Conservation (phyloP, 92 coral and sea anemone genomes). For the Blastomussa wellsi region DNA sequence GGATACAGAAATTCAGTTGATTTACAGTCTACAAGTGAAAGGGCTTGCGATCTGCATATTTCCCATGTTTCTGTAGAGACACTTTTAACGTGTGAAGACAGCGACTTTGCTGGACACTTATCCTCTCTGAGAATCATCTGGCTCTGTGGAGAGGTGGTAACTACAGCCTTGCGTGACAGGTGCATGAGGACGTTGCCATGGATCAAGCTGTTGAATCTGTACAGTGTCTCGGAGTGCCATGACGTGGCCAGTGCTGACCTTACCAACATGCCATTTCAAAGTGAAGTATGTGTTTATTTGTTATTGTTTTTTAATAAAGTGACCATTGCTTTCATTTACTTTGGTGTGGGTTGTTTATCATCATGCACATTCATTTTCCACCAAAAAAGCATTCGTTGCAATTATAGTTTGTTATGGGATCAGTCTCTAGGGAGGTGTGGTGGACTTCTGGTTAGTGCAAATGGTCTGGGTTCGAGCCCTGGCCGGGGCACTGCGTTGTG, state of each 20-base stretch:
- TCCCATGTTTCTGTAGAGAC: conserved; percentile 56
- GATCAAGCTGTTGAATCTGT: conserved; percentile 74
- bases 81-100: conserved; percentile 71
- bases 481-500: too few relatives aligned
- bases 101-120: conserved; percentile 53
- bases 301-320: background rate
- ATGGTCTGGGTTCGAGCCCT: too few relatives aligned
- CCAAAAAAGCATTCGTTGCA: too few relatives aligned
- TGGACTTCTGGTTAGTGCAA: too few relatives aligned
- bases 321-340: too few relatives aligned
- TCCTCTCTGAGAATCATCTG: conserved; percentile 65
- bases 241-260: conserved; percentile 79
- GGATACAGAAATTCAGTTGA: background rate
- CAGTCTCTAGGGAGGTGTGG: too few relatives aligned
- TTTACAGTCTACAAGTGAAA: background rate
- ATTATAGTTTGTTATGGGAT: too few relatives aligned
- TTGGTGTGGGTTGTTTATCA: too few relatives aligned
- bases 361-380: too few relatives aligned
- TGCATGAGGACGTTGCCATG: conserved; percentile 76
- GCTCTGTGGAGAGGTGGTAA: conserved; percentile 93
- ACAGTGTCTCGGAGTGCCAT: conserved; percentile 88
- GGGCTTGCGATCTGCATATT: background rate
- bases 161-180: conserved; percentile 83
- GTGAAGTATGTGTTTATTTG: conserved; percentile 53
- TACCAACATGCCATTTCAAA: conserved; percentile 75